Base-by-base conservation (phyloP, 2,113 vertebrate species). In the Lophotis ruficrista region DNA sequence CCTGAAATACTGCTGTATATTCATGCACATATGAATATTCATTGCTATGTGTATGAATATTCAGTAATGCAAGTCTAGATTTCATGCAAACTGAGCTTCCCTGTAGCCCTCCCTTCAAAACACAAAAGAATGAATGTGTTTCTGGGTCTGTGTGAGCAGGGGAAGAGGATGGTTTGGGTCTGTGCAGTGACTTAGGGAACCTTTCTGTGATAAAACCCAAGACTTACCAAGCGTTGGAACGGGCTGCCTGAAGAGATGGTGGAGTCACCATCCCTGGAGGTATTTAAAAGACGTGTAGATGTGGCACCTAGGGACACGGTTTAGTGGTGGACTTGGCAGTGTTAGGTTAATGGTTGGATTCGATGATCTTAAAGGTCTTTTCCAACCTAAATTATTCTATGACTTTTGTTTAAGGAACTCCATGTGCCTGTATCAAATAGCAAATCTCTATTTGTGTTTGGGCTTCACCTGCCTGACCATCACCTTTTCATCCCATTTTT, bases 1-100 rank as follows among this genome's bases (percentile, higher is more conserved):
- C 50, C 51, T 87, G 70, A 85, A 94, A 68, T 53, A 22, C 31
- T 21, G 53, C 73, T 85, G 33, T 64, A 7, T 43, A 35, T 22
- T 64, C 56, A 81, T 37, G 57, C 35, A 28, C 50, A 21, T 14
- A 75, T 37, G 81, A 87, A 92, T 84, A 90, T 78, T 89, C 72
- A 75, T 86, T 31, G 56, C 3, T 24, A 12, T n/a, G 30, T 5
- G 3, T 19, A 60, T 84, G 89, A 92, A 94, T 89, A 95, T 84
- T 88, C 71, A 81, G 37, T 13, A 75, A 70, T 2, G 19, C 22
- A 47, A 71, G 89, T 93, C 94, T 84, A 41, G 80, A 25, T 90
- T 92, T 89, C 87, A 89, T 81, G 89, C 93, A 95, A 93, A 94
- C 41, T 61, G 73, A 92, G 69, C 45, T 89, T 87, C 66, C 16